Evolutionary conservation across 2,797 vertebrate genomes (phyloP).

Genomic region (Mus caroli): DNA sequence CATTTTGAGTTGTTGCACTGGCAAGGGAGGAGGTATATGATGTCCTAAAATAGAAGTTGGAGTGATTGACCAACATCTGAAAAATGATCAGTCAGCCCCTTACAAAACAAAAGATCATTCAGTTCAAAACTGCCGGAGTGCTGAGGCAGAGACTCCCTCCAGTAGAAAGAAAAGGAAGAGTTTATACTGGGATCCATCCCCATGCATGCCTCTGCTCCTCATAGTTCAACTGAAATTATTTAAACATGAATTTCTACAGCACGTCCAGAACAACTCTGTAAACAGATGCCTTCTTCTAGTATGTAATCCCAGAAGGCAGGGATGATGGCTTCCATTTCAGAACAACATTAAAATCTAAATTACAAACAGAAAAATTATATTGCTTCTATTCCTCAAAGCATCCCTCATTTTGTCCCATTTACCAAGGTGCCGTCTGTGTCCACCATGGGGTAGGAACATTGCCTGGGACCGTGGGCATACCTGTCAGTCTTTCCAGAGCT

Average conservation of each 20-base stretch:
- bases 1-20: not conserved
- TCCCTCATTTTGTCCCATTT: constrained; percentile 43
- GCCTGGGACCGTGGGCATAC: not conserved
- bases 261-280: constrained; percentile 16
- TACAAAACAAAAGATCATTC: not conserved
- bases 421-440: not conserved
- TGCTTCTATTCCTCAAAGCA: constrained; percentile 10
- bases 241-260: constrained; percentile 65
- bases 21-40: fast-evolving
- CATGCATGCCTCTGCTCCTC: not conserved
- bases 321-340: constrained; percentile 68
- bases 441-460: fast-evolving
- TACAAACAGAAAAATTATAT: constrained; percentile 60
- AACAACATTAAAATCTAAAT: constrained; percentile 75
- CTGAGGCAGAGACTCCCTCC: not conserved
- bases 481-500: not conserved
- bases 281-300: constrained; percentile 73
- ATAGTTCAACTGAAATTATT: constrained; percentile 41
- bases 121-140: not conserved
- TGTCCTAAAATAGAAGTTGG: not conserved
- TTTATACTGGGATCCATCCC: not conserved
- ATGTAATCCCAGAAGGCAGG: constrained; percentile 67
- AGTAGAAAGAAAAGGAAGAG: not conserved
- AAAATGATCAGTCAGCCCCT: not conserved
- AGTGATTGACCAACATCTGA: not conserved